Evolutionary conservation across 53 echinoderm and acorn worm genomes (phyloP).

Genomic region (Luidia sarsii): DNA sequence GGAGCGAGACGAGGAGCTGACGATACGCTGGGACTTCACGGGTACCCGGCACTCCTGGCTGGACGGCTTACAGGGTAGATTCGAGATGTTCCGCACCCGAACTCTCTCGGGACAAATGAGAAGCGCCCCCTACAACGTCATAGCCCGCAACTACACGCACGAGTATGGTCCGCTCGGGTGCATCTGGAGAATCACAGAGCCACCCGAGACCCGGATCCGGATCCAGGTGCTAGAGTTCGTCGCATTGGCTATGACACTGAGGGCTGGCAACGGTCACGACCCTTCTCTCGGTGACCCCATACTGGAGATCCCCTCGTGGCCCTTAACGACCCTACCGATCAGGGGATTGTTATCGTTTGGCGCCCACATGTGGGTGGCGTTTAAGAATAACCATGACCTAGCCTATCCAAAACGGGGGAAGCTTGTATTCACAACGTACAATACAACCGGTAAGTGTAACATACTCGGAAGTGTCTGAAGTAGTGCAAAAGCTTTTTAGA

Average conservation of each 20-base stretch:
- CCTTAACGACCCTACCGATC: too few relatives aligned
- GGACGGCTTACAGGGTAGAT: too few relatives aligned
- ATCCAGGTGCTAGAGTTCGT: neutral
- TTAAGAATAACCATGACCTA: neutral
- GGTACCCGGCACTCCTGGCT: too few relatives aligned
- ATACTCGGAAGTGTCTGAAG: too few relatives aligned
- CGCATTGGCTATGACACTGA: neutral
- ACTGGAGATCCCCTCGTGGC: too few relatives aligned
- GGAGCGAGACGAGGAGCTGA: too few relatives aligned
- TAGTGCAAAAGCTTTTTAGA: neutral
- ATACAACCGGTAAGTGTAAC: too few relatives aligned
- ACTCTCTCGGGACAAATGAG: neutral
- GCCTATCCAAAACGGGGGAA: neutral
- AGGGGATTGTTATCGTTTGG: neutral
- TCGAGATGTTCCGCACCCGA: neutral
- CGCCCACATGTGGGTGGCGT: neutral
- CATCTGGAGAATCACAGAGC: slow-evolving; percentile 3
- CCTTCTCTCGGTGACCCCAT: too few relatives aligned
- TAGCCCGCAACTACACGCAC: neutral
- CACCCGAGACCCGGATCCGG: neutral
- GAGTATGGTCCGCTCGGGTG: neutral
- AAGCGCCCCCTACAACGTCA: neutral
- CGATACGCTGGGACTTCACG: too few relatives aligned
- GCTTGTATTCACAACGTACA: neutral
- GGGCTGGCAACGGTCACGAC: neutral